Evolutionary conservation across 1,140 invertebrate species (phyloP), one percentile per base, ranked within the genome.

Genomic region (Melitaea cinxia): DNA sequence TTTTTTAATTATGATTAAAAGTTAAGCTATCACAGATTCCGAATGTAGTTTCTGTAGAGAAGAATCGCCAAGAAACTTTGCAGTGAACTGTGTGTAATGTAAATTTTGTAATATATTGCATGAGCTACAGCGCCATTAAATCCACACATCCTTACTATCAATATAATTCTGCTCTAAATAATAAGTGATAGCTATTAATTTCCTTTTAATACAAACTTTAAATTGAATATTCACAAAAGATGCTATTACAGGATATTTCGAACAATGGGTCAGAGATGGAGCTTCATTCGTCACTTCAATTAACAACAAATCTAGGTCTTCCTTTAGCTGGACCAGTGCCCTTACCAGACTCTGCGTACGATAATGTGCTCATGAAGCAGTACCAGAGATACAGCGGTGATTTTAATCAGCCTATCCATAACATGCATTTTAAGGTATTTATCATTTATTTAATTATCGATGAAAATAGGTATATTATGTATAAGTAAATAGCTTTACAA

Each of bases 351-450:
- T 24, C 69, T 4, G 78, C 77, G 0, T 85, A 84, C 33, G 87
- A 88, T 15, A 86, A 86, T 23, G 82, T 86, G 23, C 68, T 86
- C 0, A 88, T 89, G 85, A 88, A 87, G 23, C 83, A 85, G 23
- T 87, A 88, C 49, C 83, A 89, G 47, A 72, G 88, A 47, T 90
- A 88, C 19, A 90, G 88, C 12, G 85, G 82, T 2, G 88, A 90
- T 14, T 90, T 88, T 47, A 86, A 85, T 61, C 85, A 89, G 28
- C 73, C 82, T 0, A 74, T 89, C 0, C 80, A 69, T 10, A 83
- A 79, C 64, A 65, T 85, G 28, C 76, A 85, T 73, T 82, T 85
- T 54, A 83, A 84, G 83, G 82, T 89, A 70, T 60, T 63, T 52
- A 26, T 15, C 12, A 14, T n/a, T 39, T 39, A n/a, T 39, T 0